These are phyloP conservation scores for Grapholita molesta DNA, from an alignment of 1,140 invertebrate species.

Conservation along the genomic window DNA sequence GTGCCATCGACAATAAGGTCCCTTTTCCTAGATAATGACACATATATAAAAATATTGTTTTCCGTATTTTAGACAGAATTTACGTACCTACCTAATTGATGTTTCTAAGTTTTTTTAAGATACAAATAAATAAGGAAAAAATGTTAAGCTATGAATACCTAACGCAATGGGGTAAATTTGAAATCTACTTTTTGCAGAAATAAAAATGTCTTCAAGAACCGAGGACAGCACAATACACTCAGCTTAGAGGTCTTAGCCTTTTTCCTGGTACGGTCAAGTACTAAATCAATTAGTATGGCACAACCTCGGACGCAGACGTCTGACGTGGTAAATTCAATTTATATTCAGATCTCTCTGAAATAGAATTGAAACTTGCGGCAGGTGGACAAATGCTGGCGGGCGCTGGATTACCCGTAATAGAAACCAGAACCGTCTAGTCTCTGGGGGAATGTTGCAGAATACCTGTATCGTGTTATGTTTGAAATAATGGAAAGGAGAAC, in stretches of 20 bases:
- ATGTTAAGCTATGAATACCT: too few relatives aligned
- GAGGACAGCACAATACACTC: background rate
- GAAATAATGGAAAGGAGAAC: background rate
- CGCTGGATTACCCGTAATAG: slow-evolving; percentile 1
- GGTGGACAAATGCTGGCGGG: slow-evolving; percentile 21
- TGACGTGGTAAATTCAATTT: slow-evolving; percentile 45
- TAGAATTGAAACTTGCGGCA: slow-evolving; percentile 42
- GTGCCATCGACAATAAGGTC: too few relatives aligned
- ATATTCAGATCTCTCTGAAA: slow-evolving; percentile 42
- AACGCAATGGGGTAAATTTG: too few relatives aligned
- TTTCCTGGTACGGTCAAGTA: slow-evolving; percentile 27
- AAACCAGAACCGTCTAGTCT: background rate
- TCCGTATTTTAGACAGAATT: too few relatives aligned
- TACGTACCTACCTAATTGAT: too few relatives aligned
- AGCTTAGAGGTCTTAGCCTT: background rate
- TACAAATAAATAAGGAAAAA: too few relatives aligned
- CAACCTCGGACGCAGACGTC: slow-evolving; percentile 28
- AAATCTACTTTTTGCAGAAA: background rate
- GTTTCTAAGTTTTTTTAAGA: too few relatives aligned
- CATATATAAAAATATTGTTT: too few relatives aligned
- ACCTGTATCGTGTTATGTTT: background rate
- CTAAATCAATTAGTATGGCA: slow-evolving; percentile 43
- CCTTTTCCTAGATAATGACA: too few relatives aligned
- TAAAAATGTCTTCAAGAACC: background rate
- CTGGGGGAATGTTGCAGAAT: background rate